A percentile compares a stretch with the other conserved stretches of the same genome.
Conservation (phyloP, 2,797 vertebrate species). For the Anguilla pacifica region DNA sequence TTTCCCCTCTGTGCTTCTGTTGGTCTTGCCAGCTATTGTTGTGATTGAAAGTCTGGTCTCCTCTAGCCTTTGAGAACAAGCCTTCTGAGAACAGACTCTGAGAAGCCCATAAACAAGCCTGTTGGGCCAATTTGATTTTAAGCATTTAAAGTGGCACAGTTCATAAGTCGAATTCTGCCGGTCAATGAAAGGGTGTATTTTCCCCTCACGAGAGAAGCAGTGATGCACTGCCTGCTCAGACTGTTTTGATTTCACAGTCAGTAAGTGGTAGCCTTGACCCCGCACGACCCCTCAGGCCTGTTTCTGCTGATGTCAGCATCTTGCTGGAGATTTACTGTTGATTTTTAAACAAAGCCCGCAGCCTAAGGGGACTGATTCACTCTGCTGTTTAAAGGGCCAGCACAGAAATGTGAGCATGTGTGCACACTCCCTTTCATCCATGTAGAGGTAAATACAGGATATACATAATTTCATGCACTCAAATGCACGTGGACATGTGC, state of each 20-base stretch:
- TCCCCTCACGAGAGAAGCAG: slow-evolving; percentile 4
- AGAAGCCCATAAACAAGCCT: neutral
- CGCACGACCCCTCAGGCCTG: slow-evolving; percentile 62
- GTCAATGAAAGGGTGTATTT: slow-evolving; percentile 13
- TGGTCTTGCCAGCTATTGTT: neutral
- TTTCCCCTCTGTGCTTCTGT: neutral
- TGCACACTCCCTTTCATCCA: neutral
- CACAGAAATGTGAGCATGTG: slow-evolving; percentile 34
- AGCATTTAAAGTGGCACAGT: neutral
- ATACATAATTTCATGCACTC: neutral
- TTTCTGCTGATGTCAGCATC: slow-evolving; percentile 79
- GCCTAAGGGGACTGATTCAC: slow-evolving; percentile 52
- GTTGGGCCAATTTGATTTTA: neutral
- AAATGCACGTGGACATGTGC: neutral
- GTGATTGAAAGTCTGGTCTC: slow-evolving; percentile 20
- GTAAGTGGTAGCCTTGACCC: slow-evolving; percentile 73
- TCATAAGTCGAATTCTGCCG: neutral
- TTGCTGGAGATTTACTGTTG: slow-evolving; percentile 68
- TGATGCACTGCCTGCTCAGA: slow-evolving; percentile 50
- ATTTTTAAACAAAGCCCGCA: slow-evolving; percentile 72
- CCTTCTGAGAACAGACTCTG: neutral
- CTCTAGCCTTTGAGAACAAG: neutral
- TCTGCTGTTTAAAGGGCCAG: slow-evolving; percentile 65
- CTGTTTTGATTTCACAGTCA: slow-evolving; percentile 68
- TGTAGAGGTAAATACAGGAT: neutral